A percentile compares a stretch with the other conserved stretches of the same genome.
These are phyloP conservation scores for Lytechinus pictus DNA, from an alignment of 35 echinoderm and acorn worm species.

Conservation along the genomic window DNA sequence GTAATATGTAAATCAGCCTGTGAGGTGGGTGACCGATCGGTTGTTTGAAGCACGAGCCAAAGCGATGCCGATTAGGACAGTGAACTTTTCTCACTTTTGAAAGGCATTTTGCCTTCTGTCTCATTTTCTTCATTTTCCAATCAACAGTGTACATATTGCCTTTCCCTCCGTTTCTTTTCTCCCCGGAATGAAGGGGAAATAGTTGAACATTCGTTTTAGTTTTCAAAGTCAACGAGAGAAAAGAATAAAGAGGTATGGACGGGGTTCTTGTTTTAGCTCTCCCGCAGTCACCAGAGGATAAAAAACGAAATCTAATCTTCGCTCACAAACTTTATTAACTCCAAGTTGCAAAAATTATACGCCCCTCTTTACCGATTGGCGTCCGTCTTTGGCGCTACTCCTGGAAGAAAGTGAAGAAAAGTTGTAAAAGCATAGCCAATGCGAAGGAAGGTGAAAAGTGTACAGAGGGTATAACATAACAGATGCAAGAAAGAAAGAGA, in stretches of 20 bases:
- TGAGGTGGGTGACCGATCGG: slow-evolving; percentile 31
- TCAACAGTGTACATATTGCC: not conserved
- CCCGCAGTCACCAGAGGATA: slow-evolving; percentile 6
- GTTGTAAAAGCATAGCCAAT: not conserved
- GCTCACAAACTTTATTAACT: not conserved
- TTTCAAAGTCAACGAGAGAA: slow-evolving; percentile 12
- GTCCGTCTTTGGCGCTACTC: not conserved
- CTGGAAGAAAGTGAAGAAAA: not conserved
- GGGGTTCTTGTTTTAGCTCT: not conserved
- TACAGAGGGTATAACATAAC: not conserved
- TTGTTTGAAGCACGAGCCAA: not conserved
- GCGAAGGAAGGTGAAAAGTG: not conserved
- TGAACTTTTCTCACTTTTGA: slow-evolving; percentile 32
- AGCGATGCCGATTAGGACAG: not conserved
- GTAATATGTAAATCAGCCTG: slow-evolving; percentile 7
- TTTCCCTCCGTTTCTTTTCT: not conserved
- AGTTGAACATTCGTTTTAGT: slow-evolving; percentile 19
- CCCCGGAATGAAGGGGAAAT: not conserved
- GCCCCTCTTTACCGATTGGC: not conserved
- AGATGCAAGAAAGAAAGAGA: not conserved
- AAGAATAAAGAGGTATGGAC: not conserved
- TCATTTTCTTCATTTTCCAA: slow-evolving; percentile 22
- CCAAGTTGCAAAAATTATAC: not conserved
- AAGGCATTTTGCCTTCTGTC: slow-evolving; percentile 31
- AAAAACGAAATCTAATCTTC: not conserved